phyloP scores from a whole-genome alignment of 92 coral and sea anemone genomes.

The Parazoanthus atlanticus region DNA sequence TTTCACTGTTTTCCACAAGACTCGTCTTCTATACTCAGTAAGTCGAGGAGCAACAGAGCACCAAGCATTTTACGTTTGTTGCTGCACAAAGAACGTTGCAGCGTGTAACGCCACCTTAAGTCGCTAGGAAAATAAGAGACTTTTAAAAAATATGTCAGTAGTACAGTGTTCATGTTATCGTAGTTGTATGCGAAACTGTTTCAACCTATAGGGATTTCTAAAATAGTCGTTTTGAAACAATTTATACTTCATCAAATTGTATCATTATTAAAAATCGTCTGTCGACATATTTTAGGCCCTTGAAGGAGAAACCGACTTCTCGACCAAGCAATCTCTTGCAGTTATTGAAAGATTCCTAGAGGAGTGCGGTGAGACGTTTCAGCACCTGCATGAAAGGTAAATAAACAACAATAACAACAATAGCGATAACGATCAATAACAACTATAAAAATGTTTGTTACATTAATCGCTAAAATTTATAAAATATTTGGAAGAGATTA shows the following conservation, averaged over 20 bases:
- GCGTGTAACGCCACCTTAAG: background rate
- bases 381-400: slow-evolving; percentile 57
- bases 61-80: too few species aligned
- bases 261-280: background rate
- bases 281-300: slow-evolving; percentile 57
- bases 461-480: too few species aligned
- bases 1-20: too few species aligned
- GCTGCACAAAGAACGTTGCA: too few species aligned
- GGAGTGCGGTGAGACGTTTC: slow-evolving; percentile 64
- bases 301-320: slow-evolving; percentile 75
- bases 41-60: too few species aligned
- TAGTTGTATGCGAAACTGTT: too few species aligned
- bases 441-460: background rate
- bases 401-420: background rate
- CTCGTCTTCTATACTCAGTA: too few species aligned
- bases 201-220: too few species aligned
- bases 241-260: too few species aligned
- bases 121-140: background rate
- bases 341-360: slow-evolving; percentile 71
- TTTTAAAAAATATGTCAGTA: background rate
- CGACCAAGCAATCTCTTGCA: slow-evolving; percentile 59
- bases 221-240: background rate
- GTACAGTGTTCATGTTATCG: background rate
- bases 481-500: too few species aligned
- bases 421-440: background rate